A percentile compares a stretch with the other conserved stretches of the same genome.
These are phyloP conservation scores for Clarias batrachus DNA, from an alignment of 2,113 vertebrate genomes.

Conservation along the genomic window DNA sequence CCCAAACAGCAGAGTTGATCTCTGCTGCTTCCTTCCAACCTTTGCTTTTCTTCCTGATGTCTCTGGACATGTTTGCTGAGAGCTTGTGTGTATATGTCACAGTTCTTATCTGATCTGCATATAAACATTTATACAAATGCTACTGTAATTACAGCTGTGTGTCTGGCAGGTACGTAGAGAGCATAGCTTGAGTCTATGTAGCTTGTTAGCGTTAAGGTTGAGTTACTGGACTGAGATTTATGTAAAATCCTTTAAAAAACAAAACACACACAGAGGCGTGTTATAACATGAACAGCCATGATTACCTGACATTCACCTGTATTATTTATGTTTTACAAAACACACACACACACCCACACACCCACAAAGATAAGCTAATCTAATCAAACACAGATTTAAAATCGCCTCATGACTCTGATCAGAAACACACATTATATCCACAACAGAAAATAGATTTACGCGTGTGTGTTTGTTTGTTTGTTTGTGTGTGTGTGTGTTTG, in stretches of 20 bases:
- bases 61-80: not conserved
- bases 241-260: not conserved
- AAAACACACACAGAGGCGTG: not conserved
- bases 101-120: no score
- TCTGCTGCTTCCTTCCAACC: not conserved
- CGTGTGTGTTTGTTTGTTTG: not conserved
- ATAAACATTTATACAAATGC: not conserved
- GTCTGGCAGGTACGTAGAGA: not conserved
- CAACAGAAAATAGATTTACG: not conserved
- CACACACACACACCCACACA: not conserved
- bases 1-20: not conserved
- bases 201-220: not conserved
- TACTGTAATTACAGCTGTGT: not conserved
- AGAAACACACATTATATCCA: not conserved
- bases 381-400: not conserved
- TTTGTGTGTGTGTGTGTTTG: no score
- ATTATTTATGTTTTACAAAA: not conserved
- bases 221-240: not conserved
- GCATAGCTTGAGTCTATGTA: not conserved
- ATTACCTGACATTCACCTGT: not conserved
- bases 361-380: not conserved
- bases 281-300: not conserved
- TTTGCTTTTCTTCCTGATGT: not conserved
- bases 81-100: no score
- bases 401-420: not conserved